Base-by-base conservation (phyloP, 2,888 invertebrate genomes). In the Brachycybe producta region DNA sequence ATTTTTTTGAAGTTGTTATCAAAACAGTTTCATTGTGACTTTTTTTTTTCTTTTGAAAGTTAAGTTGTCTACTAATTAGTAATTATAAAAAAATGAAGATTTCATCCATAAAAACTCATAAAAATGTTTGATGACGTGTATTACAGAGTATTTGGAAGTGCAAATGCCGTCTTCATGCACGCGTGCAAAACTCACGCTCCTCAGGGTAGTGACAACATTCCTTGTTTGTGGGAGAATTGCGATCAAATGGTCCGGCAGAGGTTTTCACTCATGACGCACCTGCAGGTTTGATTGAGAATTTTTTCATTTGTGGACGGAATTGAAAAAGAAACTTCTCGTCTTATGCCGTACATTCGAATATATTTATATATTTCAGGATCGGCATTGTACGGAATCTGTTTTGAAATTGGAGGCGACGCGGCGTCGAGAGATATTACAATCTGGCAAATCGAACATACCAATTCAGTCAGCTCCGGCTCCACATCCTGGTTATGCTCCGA, bases 221-320 rank as follows among this genome's bases (percentile, higher is more conserved):
- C 83, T 17, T 95, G 95, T 65, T 73, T 84, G 65, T 95, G 95
- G 95, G 79, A 84, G 27, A 75, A 79, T 32, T 91, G 91, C 67
- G 95, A 95, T 71, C 79, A 82, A 38, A 79, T 94, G 67, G 83
- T 85, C 50, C 71, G 95, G 51, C 82, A 84, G 64, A 78, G 88
- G 49, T 94, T 94, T 73, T 97, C 97, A 1, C 72, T 97, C 32
- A 87, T 95, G 78, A 95, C 97, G 52, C 98, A 98, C 70, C 75
- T 97, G 54, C 83, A 69, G 65, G 70, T 70, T 57, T 52, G 54
- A n/a, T n/a, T n/a, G 54, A 7, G n/a, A 19, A 17, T 27, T 32
- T 23, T n/a, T 17, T 21, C 11, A 42, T 35, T 36, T 23, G 8
- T 19, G 17, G 11, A 24, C 17, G 13, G n/a, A 44, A 11, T 17